Percentiles rank a stretch among this genome's conserved stretches.
Evolutionary conservation across 2,888 invertebrate species (phyloP).

Genomic region (Anoncus sp.): DNA sequence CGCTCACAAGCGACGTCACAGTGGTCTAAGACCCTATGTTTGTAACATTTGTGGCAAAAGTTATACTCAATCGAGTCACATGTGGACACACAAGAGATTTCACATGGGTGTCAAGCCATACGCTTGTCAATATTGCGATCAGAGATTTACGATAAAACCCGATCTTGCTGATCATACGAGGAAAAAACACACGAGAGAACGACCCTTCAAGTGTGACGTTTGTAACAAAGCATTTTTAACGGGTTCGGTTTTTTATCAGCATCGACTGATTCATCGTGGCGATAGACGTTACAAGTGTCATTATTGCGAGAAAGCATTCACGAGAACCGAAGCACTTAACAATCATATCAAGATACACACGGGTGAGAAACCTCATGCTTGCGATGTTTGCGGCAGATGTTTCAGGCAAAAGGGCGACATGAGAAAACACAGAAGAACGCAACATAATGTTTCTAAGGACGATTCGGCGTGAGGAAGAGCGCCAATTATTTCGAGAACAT

Average conservation of each 20-base stretch:
- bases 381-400: slow-evolving; percentile 77
- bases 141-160: slow-evolving; percentile 87
- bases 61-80: slow-evolving; percentile 86
- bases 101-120: slow-evolving; percentile 88
- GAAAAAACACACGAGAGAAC: slow-evolving; percentile 87
- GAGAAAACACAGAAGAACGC: slow-evolving; percentile 77
- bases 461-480: no score
- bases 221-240: slow-evolving; percentile 87
- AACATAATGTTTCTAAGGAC: slow-evolving; percentile 66
- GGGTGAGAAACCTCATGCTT: slow-evolving; percentile 78
- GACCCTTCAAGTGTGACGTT: slow-evolving; percentile 86
- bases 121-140: slow-evolving; percentile 86
- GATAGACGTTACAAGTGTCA: slow-evolving; percentile 87
- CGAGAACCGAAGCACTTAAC: slow-evolving; percentile 87
- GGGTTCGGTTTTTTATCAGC: slow-evolving; percentile 87
- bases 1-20: slow-evolving; percentile 78
- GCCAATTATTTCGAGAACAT: slow-evolving; percentile 23
- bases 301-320: slow-evolving; percentile 87
- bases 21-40: slow-evolving; percentile 76
- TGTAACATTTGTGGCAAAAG: slow-evolving; percentile 79
- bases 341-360: slow-evolving; percentile 87
- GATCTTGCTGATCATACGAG: slow-evolving; percentile 87
- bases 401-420: slow-evolving; percentile 80
- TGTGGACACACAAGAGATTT: slow-evolving; percentile 88
- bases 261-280: slow-evolving; percentile 86